Evolutionary conservation across 2,797 vertebrate species (phyloP).

Genomic region (Circus cinereus): DNA sequence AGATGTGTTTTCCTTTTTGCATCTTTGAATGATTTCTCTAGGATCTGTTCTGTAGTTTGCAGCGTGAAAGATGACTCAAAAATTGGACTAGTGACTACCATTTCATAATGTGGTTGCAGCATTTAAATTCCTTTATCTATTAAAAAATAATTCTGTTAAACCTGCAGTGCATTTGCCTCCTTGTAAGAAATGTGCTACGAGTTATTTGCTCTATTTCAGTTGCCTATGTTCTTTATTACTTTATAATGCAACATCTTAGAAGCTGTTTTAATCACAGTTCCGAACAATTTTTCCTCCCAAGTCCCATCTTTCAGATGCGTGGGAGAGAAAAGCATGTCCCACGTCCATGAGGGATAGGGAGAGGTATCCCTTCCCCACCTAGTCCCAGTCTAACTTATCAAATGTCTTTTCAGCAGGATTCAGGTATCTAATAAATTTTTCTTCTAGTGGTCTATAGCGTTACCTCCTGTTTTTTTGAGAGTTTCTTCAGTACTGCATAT

Average conservation of each 20-base stretch:
- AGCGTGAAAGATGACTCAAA: background rate
- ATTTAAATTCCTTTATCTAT: background rate
- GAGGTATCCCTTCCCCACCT: background rate
- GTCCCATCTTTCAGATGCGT: background rate
- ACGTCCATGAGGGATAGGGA: background rate
- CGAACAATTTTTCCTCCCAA: background rate
- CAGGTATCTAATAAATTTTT: background rate
- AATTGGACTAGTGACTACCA: background rate
- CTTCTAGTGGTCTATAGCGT: background rate
- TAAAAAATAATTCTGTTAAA: background rate
- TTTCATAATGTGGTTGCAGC: background rate
- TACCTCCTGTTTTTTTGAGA: background rate
- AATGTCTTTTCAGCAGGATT: background rate
- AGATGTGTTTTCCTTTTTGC: background rate
- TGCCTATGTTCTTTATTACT: background rate
- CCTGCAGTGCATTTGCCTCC: background rate
- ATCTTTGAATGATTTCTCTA: background rate
- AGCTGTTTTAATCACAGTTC: background rate
- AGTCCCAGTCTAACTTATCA: background rate
- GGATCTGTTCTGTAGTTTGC: background rate
- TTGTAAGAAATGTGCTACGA: background rate
- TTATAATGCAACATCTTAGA: background rate
- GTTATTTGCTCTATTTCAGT: background rate
- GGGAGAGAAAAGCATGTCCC: background rate
- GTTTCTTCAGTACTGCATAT: background rate